Percentiles rank a stretch among this genome's conserved stretches.
phyloP scores from a whole-genome alignment of 1,140 invertebrate genomes.

The Phthorimaea operculella region DNA sequence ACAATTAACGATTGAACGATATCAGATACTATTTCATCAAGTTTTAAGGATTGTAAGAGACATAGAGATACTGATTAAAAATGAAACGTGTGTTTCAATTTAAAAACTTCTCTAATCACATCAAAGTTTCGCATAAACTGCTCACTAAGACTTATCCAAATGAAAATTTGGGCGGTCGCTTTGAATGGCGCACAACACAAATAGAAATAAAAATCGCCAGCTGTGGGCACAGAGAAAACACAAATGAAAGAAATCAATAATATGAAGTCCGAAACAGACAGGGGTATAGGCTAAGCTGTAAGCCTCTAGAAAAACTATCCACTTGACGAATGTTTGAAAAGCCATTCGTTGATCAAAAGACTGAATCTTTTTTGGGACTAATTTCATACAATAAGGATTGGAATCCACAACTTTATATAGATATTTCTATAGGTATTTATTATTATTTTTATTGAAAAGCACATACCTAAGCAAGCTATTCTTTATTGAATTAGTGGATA shows the following conservation, averaged over 20 bases:
- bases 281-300: constrained; percentile 9
- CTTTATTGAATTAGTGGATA: too few species aligned
- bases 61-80: not conserved
- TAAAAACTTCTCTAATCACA: constrained; percentile 18
- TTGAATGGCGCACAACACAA: constrained; percentile 39
- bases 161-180: constrained; percentile 42
- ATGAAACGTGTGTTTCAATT: constrained; percentile 25
- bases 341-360: too few species aligned
- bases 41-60: too few species aligned
- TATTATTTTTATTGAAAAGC: too few species aligned
- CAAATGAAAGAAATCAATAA: constrained; percentile 50
- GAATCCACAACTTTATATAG: too few species aligned
- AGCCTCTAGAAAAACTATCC: not conserved
- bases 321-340: not conserved
- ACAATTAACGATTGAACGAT: too few species aligned
- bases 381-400: too few species aligned
- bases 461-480: too few species aligned
- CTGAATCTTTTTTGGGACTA: too few species aligned
- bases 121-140: constrained; percentile 29
- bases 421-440: too few species aligned
- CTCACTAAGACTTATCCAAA: constrained; percentile 36
- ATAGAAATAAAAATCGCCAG: constrained; percentile 45
- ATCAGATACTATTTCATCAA: too few species aligned
- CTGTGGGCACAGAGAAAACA: constrained; percentile 37
- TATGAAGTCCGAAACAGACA: constrained; percentile 24